These are phyloP conservation scores for Xyrichtys novacula DNA, from an alignment of 2,797 vertebrate genomes.

Conservation along the genomic window DNA sequence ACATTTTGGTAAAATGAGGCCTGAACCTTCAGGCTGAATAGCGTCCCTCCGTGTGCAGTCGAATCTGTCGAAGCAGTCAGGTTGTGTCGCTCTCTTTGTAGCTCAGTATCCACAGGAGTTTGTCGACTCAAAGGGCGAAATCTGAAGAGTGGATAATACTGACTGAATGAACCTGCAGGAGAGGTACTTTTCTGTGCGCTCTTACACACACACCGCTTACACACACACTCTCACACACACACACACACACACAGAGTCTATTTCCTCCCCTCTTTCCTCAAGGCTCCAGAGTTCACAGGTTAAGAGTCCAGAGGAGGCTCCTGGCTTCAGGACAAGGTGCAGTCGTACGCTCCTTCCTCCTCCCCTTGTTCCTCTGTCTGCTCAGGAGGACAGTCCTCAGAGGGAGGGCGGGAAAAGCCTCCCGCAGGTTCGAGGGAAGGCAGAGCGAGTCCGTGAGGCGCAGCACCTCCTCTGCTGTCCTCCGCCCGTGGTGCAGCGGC, in stretches of 20 bases:
- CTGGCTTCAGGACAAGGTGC: constrained; percentile 89
- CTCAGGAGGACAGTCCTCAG: constrained; percentile 83
- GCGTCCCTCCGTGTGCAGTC: constrained; percentile 21
- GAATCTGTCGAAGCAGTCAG: constrained; percentile 18
- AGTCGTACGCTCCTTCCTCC: constrained; percentile 93
- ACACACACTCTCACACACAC: neutral
- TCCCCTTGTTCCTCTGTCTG: constrained; percentile 86
- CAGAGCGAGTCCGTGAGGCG: constrained; percentile 79
- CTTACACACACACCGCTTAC: neutral
- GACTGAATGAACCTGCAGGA: constrained; percentile 66
- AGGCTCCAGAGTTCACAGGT: constrained; percentile 41
- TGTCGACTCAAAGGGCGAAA: constrained; percentile 33
- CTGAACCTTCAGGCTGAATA: neutral
- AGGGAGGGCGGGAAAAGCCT: constrained; percentile 74
- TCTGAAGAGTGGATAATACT: constrained; percentile 75
- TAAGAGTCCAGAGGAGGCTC: constrained; percentile 35
- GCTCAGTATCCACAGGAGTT: constrained; percentile 37
- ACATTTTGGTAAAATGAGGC: constrained; percentile 36
- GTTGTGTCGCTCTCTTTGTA: constrained; percentile 1
- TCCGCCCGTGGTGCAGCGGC: constrained; percentile 77
- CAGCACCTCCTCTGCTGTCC: constrained; percentile 84
- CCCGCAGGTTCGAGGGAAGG: constrained; percentile 81
- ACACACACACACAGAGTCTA: constrained; percentile 24
- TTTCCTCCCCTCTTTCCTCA: constrained; percentile 33
- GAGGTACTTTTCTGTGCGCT: constrained; percentile 45